These are phyloP conservation scores for Tragelaphus scriptus DNA, from an alignment of 2,113 vertebrate species.

Conservation along the genomic window DNA sequence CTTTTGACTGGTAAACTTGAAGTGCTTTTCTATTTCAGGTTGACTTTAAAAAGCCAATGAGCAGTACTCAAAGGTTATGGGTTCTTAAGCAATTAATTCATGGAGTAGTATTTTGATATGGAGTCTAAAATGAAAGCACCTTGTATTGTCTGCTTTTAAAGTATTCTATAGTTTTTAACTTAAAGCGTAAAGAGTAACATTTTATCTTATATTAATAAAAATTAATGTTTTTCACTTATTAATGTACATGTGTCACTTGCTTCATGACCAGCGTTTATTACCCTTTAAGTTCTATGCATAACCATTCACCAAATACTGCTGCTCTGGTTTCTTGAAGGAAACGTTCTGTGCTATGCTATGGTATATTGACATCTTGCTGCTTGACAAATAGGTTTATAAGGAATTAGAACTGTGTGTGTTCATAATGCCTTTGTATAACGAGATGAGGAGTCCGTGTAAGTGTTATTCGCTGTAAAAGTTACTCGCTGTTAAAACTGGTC, in stretches of 20 bases:
- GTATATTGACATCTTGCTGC: slow-evolving; percentile 64
- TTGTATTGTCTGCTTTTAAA: slow-evolving; percentile 10
- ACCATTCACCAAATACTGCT: slow-evolving; percentile 42
- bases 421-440: neutral
- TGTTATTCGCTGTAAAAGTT: neutral
- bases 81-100: slow-evolving; percentile 40
- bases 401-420: slow-evolving; percentile 55
- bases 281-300: slow-evolving; percentile 48
- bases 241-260: neutral
- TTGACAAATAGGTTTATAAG: slow-evolving; percentile 63
- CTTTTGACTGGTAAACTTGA: too few relatives aligned
- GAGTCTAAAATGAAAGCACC: slow-evolving; percentile 28
- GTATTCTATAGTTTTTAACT: slow-evolving; percentile 25
- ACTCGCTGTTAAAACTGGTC: slow-evolving; percentile 61
- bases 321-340: slow-evolving; percentile 53
- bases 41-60: too few relatives aligned
- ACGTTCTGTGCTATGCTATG: slow-evolving; percentile 29
- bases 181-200: slow-evolving; percentile 6
- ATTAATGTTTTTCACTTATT: slow-evolving; percentile 24
- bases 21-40: too few relatives aligned
- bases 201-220: neutral
- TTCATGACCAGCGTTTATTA: neutral
- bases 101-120: slow-evolving; percentile 14
- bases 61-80: neutral
- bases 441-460: slow-evolving; percentile 44